Evolutionary conservation across 2,113 vertebrate genomes (phyloP).

Genomic region (Crotalus tigris): DNA sequence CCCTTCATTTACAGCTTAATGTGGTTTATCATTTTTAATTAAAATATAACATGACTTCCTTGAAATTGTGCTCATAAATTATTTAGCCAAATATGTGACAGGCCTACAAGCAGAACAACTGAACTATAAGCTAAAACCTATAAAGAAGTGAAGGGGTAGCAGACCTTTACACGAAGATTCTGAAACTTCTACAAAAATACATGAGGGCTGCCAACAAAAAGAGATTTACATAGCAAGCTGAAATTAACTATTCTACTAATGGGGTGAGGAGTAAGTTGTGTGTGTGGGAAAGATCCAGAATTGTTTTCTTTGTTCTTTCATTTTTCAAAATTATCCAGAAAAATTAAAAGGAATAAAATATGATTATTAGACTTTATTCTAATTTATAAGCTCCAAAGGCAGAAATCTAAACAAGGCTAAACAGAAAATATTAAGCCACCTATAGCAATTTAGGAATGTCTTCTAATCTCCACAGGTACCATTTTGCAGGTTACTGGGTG

Average conservation of each 20-base stretch:
- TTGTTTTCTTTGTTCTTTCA: neutral
- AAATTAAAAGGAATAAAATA: neutral
- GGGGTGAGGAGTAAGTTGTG: neutral
- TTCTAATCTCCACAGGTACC: neutral
- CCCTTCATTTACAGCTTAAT: conserved; percentile 38
- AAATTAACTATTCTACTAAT: neutral
- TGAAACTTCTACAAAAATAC: neutral
- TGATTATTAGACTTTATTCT: neutral
- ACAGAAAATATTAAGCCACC: neutral
- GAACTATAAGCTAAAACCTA: fast-evolving
- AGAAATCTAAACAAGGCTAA: neutral
- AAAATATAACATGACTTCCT: conserved; percentile 32
- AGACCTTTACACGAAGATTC: neutral
- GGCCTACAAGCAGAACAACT: conserved; percentile 9
- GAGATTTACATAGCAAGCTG: neutral
- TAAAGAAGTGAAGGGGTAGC: neutral
- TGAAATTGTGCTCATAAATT: conserved; percentile 15
- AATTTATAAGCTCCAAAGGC: neutral
- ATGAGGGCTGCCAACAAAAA: too few relatives aligned
- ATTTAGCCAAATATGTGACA: conserved; percentile 25
- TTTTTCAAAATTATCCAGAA: neutral
- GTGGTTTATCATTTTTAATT: conserved; percentile 36
- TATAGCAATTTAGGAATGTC: neutral
- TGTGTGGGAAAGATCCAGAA: neutral
- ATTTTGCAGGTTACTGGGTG: neutral